Conservation (phyloP, 2,797 vertebrate species). For the Champsocephalus esox region DNA sequence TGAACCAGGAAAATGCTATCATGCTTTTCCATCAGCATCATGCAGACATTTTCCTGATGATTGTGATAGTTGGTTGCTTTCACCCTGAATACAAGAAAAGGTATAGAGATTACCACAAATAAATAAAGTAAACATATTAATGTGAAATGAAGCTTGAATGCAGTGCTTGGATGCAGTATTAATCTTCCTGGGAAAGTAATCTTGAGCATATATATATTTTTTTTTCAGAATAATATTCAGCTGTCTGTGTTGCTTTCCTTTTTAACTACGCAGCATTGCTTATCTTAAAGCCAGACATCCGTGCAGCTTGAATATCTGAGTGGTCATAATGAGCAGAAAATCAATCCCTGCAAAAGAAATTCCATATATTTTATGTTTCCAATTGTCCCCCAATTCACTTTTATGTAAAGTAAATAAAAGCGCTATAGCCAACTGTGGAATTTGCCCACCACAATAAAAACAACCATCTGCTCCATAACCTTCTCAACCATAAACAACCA, state of each 20-base stretch:
- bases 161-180: slow-evolving; percentile 14
- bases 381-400: slow-evolving; percentile 24
- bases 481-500: slow-evolving; percentile 60
- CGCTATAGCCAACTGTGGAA: slow-evolving; percentile 17
- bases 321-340: slow-evolving; percentile 47
- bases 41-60: slow-evolving; percentile 49
- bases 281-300: slow-evolving; percentile 32
- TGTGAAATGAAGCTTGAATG: slow-evolving; percentile 47
- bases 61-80: slow-evolving; percentile 50
- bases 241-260: slow-evolving; percentile 33
- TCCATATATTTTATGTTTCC: slow-evolving; percentile 5
- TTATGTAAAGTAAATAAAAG: slow-evolving; percentile 52
- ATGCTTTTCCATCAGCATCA: slow-evolving; percentile 44
- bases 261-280: slow-evolving; percentile 10
- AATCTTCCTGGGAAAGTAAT: slow-evolving; percentile 46
- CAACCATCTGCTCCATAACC: slow-evolving; percentile 68
- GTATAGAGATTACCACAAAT: slow-evolving; percentile 41
- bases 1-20: slow-evolving; percentile 64
- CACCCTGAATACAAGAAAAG: slow-evolving; percentile 26
- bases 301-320: slow-evolving; percentile 26
- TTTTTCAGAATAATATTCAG: slow-evolving; percentile 30
- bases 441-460: slow-evolving; percentile 39
- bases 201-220: slow-evolving; percentile 37
- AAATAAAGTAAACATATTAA: slow-evolving; percentile 53
- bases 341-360: slow-evolving; percentile 18